Conservation (phyloP, 1,140 invertebrate species). For the Drosophila auraria region DNA sequence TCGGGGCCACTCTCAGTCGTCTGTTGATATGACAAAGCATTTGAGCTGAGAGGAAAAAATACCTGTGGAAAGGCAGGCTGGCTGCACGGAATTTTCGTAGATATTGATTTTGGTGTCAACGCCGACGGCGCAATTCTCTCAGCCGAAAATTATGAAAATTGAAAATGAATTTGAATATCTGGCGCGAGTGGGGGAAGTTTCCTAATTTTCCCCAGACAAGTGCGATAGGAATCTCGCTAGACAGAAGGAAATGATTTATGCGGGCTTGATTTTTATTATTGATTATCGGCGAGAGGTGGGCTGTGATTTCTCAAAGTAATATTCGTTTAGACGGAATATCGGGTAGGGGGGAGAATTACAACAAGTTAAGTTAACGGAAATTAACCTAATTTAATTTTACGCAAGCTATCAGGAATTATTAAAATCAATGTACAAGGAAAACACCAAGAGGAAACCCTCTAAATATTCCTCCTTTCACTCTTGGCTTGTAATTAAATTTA, state of each 20-base stretch:
- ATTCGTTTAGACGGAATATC: neutral
- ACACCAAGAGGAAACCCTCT: neutral
- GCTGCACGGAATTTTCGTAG: constrained; percentile 45
- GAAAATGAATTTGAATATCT: constrained; percentile 55
- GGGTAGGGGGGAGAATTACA: too few species aligned
- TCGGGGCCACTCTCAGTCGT: constrained; percentile 31
- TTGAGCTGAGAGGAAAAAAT: constrained; percentile 52
- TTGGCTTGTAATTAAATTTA: constrained; percentile 77
- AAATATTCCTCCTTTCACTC: neutral
- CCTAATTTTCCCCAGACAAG: constrained; percentile 42
- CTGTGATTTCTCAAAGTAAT: constrained; percentile 5
- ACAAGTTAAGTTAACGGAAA: too few species aligned
- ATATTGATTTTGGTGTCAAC: constrained; percentile 75
- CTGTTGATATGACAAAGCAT: constrained; percentile 73
- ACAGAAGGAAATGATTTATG: constrained; percentile 74
- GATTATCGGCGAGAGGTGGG: constrained; percentile 50
- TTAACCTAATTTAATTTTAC: neutral
- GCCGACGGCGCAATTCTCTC: constrained; percentile 63
- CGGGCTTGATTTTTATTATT: constrained; percentile 66
- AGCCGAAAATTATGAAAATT: constrained; percentile 78
- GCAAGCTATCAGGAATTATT: too few species aligned
- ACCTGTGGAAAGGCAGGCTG: constrained; percentile 69
- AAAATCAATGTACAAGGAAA: neutral
- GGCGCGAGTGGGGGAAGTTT: constrained; percentile 14
- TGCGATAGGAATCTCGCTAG: constrained; percentile 65